phyloP scores from a whole-genome alignment of 2,888 invertebrate species.

The Drosophila ustulata region DNA sequence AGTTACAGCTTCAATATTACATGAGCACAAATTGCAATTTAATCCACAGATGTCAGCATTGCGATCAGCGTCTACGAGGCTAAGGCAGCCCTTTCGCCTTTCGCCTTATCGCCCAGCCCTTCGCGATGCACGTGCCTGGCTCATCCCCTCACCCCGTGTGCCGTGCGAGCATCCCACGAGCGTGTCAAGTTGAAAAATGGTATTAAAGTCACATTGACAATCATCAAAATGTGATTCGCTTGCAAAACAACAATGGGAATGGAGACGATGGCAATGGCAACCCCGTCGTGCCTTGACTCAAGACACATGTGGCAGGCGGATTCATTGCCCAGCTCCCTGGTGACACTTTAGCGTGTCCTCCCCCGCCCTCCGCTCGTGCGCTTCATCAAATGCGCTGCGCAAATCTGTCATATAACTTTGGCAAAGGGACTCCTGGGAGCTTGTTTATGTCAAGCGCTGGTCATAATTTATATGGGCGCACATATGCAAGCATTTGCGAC shows the following conservation, averaged over 20 bases:
- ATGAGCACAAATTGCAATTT: slow-evolving; percentile 85
- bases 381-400: slow-evolving; percentile 74
- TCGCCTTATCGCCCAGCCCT: slow-evolving; percentile 50
- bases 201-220: slow-evolving; percentile 84
- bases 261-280: slow-evolving; percentile 12
- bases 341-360: slow-evolving; percentile 80
- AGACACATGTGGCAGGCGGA: slow-evolving; percentile 69
- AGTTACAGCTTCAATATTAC: slow-evolving; percentile 69
- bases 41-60: slow-evolving; percentile 86
- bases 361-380: slow-evolving; percentile 10
- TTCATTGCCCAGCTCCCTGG: slow-evolving; percentile 67
- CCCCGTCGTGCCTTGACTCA: slow-evolving; percentile 43
- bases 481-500: slow-evolving; percentile 63
- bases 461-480: slow-evolving; percentile 79
- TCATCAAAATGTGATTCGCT: slow-evolving; percentile 84
- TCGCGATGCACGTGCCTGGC: slow-evolving; percentile 61
- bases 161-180: slow-evolving; percentile 34
- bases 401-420: slow-evolving; percentile 84
- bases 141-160: slow-evolving; percentile 8
- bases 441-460: slow-evolving; percentile 84
- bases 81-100: slow-evolving; percentile 45
- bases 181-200: slow-evolving; percentile 80
- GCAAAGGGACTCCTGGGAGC: slow-evolving; percentile 84
- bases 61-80: slow-evolving; percentile 69
- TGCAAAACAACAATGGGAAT: slow-evolving; percentile 60